Evolutionary conservation across 1,140 invertebrate species (phyloP).

Genomic region (Ceratosolen solmsi): DNA sequence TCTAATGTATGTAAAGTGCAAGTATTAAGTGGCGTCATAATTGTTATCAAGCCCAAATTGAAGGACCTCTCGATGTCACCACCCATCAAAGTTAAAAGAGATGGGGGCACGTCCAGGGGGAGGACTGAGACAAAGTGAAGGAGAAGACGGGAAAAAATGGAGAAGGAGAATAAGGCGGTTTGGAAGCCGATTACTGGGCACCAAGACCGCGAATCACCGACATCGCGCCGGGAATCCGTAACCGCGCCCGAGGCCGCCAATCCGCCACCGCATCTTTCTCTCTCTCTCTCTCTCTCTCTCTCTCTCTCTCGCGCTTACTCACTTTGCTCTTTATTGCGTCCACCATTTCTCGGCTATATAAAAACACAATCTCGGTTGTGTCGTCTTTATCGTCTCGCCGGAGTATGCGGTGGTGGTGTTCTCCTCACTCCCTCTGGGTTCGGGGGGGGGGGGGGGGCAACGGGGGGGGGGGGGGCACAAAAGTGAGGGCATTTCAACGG

Average conservation of each 20-base stretch:
- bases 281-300: too few species aligned
- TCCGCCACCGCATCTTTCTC: slow-evolving; percentile 69
- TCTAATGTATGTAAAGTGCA: too few species aligned
- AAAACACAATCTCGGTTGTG: not conserved
- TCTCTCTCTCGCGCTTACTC: slow-evolving; percentile 38
- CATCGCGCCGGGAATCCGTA: slow-evolving; percentile 72
- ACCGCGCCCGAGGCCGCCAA: slow-evolving; percentile 73
- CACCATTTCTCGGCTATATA: slow-evolving; percentile 41
- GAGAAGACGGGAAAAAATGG: not conserved
- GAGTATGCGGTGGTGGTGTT: too few species aligned
- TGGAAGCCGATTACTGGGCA: slow-evolving; percentile 72
- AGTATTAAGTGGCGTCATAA: too few species aligned
- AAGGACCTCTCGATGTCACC: too few species aligned
- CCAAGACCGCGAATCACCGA: slow-evolving; percentile 72
- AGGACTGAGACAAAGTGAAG: not conserved
- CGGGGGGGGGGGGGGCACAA: not conserved
- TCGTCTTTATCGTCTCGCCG: slow-evolving; percentile 2
- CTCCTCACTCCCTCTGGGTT: too few species aligned
- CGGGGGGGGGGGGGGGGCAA: not conserved
- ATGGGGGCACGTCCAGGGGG: not conserved
- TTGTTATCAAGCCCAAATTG: too few species aligned
- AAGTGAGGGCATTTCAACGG: slow-evolving; percentile 25
- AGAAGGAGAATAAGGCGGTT: slow-evolving; percentile 65
- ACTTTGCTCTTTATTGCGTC: slow-evolving; percentile 48
- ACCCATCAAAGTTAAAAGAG: not conserved